Conservation (phyloP, 2,797 vertebrate species). For the Macropus fuliginosus region DNA sequence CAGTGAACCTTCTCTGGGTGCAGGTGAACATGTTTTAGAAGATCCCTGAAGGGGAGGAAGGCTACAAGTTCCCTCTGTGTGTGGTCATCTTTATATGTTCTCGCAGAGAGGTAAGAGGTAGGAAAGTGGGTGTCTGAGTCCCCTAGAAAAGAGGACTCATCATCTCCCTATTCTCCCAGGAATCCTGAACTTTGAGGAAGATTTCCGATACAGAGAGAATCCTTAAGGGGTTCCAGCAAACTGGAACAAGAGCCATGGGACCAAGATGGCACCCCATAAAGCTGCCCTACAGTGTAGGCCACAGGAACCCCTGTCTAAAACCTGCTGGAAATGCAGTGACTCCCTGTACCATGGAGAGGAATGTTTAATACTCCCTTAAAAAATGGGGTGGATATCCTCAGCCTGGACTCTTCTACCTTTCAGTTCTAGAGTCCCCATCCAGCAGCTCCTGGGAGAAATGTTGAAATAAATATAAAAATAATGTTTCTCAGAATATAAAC, state of each 20-base stretch:
- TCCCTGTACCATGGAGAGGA: background rate
- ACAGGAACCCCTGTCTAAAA: background rate
- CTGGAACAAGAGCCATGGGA: background rate
- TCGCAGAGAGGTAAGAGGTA: background rate
- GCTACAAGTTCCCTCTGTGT: background rate
- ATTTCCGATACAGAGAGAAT: background rate
- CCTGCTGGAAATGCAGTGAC: background rate
- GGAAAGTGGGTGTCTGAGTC: background rate
- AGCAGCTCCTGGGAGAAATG: conserved; percentile 12
- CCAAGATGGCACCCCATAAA: background rate
- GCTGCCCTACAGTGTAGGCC: background rate
- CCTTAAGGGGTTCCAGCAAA: background rate
- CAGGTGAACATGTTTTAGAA: background rate
- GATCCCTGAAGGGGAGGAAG: background rate
- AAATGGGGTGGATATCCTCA: background rate
- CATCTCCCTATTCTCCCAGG: background rate
- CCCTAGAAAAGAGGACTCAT: background rate
- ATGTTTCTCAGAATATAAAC: background rate
- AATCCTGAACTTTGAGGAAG: background rate
- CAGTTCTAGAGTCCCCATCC: conserved; percentile 23
- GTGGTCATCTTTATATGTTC: background rate
- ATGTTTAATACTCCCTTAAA: background rate
- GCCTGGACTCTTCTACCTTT: background rate
- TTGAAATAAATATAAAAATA: conserved; percentile 7
- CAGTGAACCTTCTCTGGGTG: background rate